phyloP scores from a whole-genome alignment of 2,888 invertebrate species.

The Helicoverpa assulta region DNA sequence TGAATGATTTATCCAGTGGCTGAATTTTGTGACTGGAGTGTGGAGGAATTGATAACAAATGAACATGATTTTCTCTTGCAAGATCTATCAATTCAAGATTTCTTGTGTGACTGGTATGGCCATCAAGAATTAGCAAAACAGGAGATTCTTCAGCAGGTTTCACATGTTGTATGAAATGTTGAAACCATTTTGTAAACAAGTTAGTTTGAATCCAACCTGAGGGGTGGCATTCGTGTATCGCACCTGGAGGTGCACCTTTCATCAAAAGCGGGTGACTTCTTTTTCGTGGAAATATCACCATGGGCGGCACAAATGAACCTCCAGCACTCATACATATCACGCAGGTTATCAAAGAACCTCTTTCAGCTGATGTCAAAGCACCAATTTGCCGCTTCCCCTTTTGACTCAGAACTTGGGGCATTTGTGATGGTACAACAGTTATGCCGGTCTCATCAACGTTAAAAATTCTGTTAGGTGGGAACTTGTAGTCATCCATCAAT shows the following conservation, averaged over 20 bases:
- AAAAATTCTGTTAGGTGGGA: not conserved
- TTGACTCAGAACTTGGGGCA: not conserved
- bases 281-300: not conserved
- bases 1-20: not conserved
- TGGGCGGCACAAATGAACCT: not conserved
- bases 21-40: not conserved
- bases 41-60: not conserved
- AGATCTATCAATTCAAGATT: not conserved
- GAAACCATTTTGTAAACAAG: slow-evolving; percentile 63
- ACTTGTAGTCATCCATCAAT: not conserved
- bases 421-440: not conserved
- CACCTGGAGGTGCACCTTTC: not conserved
- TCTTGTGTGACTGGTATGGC: not conserved
- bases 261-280: not conserved
- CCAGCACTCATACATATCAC: not conserved
- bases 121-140: not conserved
- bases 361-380: not conserved
- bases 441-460: not conserved
- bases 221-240: slow-evolving; percentile 5
- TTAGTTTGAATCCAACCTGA: slow-evolving; percentile 41
- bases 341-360: not conserved
- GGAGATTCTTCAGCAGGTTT: slow-evolving; percentile 2
- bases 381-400: not conserved
- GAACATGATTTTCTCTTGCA: not conserved
- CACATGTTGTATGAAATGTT: slow-evolving; percentile 69